Base-by-base conservation (phyloP, 2,888 invertebrate genomes). In the Monoplex corrugatus region DNA sequence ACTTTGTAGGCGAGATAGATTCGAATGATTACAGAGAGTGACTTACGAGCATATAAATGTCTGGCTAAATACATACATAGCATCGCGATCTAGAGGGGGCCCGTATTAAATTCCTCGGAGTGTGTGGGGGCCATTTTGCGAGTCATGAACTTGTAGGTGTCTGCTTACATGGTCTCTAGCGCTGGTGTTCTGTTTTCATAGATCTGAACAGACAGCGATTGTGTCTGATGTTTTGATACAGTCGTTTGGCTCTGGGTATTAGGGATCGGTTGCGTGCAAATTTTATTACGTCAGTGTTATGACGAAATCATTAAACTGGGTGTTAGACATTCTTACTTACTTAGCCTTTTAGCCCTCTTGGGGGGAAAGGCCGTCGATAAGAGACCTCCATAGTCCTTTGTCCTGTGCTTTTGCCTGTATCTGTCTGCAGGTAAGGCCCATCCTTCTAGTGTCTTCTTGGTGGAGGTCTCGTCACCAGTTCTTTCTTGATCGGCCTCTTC, bases 81-180 rank as follows among this genome's bases (percentile, higher is more conserved):
- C 75, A 38, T 75, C 75, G 75, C 38, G 35, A 3, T 75, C 75
- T 38, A 38, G 75, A 75, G n/a, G n/a, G 75, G 38, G 75, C 75
- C 38, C 75, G 16, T 13, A 75, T 75, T 38, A 23, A 35, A 38
- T 75, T 35, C 5, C 38, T 19, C 28, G 10, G 2, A 35, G 35
- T 35, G 8, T 68, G 75, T 75, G 75, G 38, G 38, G 75, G 38
- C 10, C 38, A 16, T 38, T 8, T 75, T 13, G 38, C 16, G 75
- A 16, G 75, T 13, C 75, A 19, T 75, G 35, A 38, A 38, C 75
- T 1, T 13, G 35, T 23, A 35, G 75, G 28, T 75, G 28, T 38
- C 75, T 32, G 0, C 19, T 75, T 75, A 75, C 75, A 1, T 38
- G 1, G 16, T 2, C 8, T 75, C 35, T 38, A 13, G 35, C 38